Conservation (phyloP, 2,888 invertebrate species). For the Phoronis australis region DNA sequence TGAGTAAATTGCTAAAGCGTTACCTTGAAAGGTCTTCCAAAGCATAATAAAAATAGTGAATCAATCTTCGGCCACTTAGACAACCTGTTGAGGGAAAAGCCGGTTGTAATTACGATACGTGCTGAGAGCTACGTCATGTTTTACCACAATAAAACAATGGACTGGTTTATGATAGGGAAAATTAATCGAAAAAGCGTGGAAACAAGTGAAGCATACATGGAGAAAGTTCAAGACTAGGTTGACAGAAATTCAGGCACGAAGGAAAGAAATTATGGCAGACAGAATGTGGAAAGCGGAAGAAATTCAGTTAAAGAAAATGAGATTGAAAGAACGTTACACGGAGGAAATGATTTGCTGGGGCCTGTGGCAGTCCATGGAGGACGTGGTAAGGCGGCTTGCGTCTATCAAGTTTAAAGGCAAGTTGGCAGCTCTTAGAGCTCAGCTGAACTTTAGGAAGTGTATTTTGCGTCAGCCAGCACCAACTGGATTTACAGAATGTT, state of each 20-base stretch:
- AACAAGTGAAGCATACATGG: constrained; percentile 5
- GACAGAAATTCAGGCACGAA: constrained; percentile 8
- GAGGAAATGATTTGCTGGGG: constrained; percentile 11
- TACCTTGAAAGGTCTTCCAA: constrained; percentile 3
- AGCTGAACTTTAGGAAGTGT: constrained; percentile 9
- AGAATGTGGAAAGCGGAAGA: constrained; percentile 5
- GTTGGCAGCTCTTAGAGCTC: constrained; percentile 4
- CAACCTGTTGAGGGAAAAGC: constrained; percentile 10
- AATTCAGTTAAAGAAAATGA: constrained; percentile 4
- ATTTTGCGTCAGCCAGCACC: constrained; percentile 10
- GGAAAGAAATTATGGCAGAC: constrained; percentile 11
- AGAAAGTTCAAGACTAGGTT: constrained; percentile 7
- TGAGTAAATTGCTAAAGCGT: no score
- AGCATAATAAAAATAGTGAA: constrained; percentile 11
- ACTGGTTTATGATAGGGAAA: constrained; percentile 10
- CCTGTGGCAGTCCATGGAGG: constrained; percentile 12
- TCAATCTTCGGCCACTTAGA: constrained; percentile 13
- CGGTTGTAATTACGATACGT: constrained; percentile 7
- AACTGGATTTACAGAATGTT: no score
- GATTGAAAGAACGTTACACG: constrained; percentile 7
- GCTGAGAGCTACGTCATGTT: constrained; percentile 8
- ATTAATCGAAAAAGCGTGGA: constrained; percentile 6
- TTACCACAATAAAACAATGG: constrained; percentile 12
- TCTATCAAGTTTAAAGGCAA: constrained; percentile 9
- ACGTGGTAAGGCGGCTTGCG: constrained; percentile 7